Evolutionary conservation across 1,140 invertebrate species (phyloP).

Genomic region (Philopotamus ludificatus): DNA sequence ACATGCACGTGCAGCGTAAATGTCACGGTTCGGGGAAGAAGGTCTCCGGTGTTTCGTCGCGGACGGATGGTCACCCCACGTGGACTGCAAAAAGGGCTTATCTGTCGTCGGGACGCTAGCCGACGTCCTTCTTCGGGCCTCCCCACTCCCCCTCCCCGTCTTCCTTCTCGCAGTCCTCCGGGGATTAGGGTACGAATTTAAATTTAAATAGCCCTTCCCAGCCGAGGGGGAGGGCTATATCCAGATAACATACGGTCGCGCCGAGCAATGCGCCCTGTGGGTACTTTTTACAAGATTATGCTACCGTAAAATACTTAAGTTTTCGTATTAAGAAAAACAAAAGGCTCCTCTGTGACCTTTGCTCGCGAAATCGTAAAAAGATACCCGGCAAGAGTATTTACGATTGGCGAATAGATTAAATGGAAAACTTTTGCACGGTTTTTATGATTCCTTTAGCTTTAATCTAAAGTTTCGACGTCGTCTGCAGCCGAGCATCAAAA

Average conservation of each 20-base stretch:
- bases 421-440: too few species aligned
- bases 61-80: slow-evolving; percentile 4
- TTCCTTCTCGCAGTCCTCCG: slow-evolving; percentile 13
- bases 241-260: slow-evolving; percentile 24
- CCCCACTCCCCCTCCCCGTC: slow-evolving; percentile 2
- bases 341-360: too few species aligned
- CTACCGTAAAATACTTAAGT: slow-evolving; percentile 8
- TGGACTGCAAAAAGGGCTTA: slow-evolving; percentile 31
- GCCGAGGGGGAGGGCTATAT: slow-evolving; percentile 34
- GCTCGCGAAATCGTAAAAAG: too few species aligned
- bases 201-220: slow-evolving; percentile 39
- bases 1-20: not conserved
- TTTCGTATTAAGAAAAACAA: slow-evolving; percentile 21
- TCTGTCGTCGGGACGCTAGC: slow-evolving; percentile 28
- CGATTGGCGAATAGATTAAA: too few species aligned
- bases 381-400: too few species aligned
- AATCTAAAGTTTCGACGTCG: too few species aligned
- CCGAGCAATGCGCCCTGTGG: slow-evolving; percentile 21
- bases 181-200: slow-evolving; percentile 39
- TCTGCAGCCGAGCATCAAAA: too few species aligned
- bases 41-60: not conserved
- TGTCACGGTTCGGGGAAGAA: not conserved
- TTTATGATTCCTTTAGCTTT: too few species aligned
- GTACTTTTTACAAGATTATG: slow-evolving; percentile 25
- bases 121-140: slow-evolving; percentile 3